Base-by-base conservation (phyloP, 2,797 vertebrate species). In the Trichosurus vulpecula region DNA sequence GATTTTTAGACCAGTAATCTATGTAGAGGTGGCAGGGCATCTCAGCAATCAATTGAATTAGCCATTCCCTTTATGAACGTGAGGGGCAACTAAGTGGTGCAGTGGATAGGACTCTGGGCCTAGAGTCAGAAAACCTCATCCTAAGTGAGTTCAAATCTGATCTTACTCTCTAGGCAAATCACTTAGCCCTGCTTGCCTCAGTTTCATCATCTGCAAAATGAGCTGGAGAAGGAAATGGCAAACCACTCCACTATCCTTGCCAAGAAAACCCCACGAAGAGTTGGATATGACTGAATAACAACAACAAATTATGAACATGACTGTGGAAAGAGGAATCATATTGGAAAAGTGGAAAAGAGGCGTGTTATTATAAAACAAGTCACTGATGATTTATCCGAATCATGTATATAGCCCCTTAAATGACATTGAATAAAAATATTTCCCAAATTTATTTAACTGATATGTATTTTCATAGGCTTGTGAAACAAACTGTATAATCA, bases 301-400 rank as follows among this genome's bases (percentile, higher is more conserved):
- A n/a, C 13, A n/a, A 74, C 19, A 41, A 74, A 74, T 27, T 90
- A 31, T 12, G 66, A 92, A 91, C 55, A 30, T 12, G 52, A 93
- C 12, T 94, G 12, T n/a, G 94, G 0, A 4, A 47, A 54, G 47
- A 0, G 91, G 25, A 96, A 92, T 94, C 95, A 92, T 95, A 56
- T 3, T 52, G 30, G 31, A 54, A n/a, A 96, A 1, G 55, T 31
- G 91, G 35, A 56, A 94, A 94, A 90, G 3, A 51, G 25, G 87
- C 1, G 16, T 95, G 74, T 74, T 66, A 66, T 92, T 31, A 22
- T 54, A 4, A 29, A 95, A 57, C 14, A 13, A 95, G 11, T 19
- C 52, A 52, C 4, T 81, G 0, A 90, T 57, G 94, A 22, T 92
- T 96, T 93, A 55, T 90, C 90, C 74, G 14, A 56, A 52, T 55